Conservation (phyloP, 92 coral and sea anemone genomes). For the Heteractis magnifica region DNA sequence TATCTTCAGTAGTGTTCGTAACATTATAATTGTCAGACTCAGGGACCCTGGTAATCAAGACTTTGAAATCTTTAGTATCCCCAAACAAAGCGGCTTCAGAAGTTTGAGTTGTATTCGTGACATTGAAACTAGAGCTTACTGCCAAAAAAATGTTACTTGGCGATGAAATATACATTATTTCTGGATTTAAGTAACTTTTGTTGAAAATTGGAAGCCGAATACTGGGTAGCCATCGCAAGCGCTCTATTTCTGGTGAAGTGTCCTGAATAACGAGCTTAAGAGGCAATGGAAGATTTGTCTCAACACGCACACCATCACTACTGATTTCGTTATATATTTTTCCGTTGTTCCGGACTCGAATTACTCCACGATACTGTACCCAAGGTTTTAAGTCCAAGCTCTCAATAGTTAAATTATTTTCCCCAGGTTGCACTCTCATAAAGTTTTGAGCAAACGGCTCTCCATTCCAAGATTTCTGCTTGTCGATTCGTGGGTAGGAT, state of each 20-base stretch:
- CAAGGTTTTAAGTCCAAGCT: conserved; percentile 58
- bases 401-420: conserved; percentile 59
- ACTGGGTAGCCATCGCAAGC: conserved; percentile 75
- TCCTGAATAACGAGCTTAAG: conserved; percentile 57
- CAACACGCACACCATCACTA: conserved; percentile 79
- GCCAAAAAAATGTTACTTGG: conserved; percentile 53
- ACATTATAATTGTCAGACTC: conserved; percentile 49
- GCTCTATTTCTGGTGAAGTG: conserved; percentile 67
- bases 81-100: conserved; percentile 55
- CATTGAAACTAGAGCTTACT: conserved; percentile 37
- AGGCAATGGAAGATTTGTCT: conserved; percentile 70
- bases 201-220: conserved; percentile 62
- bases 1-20: conserved; percentile 72
- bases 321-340: conserved; percentile 65
- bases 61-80: conserved; percentile 65
- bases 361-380: conserved; percentile 76
- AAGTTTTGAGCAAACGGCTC: conserved; percentile 76
- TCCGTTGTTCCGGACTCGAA: conserved; percentile 77
- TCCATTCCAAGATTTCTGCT: conserved; percentile 70
- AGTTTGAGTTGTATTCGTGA: conserved; percentile 35
- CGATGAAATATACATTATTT: conserved; percentile 56
- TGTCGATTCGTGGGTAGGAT: conserved; percentile 52
- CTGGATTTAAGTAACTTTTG: conserved; percentile 25
- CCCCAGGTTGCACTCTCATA: conserved; percentile 66
- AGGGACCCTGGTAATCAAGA: conserved; percentile 69